Conservation (phyloP, 2,797 vertebrate genomes). For the Bothrops alternatus region DNA sequence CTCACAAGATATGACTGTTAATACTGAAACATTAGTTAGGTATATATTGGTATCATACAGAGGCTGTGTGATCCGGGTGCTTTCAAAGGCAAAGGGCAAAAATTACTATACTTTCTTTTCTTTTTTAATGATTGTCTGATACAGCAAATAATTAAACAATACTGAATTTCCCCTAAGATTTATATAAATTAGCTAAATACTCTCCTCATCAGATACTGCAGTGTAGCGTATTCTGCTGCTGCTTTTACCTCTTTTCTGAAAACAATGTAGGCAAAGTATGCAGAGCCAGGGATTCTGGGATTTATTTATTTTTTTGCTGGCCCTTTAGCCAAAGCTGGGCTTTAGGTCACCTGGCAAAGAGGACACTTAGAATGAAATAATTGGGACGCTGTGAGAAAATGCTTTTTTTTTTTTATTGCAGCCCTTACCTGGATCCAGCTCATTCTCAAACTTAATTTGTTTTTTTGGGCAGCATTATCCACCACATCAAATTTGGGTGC, state of each 20-base stretch:
- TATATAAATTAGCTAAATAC: background rate
- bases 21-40: background rate
- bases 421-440: background rate
- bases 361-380: background rate
- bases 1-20: background rate
- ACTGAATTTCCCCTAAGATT: background rate
- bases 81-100: background rate
- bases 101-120: background rate
- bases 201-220: background rate
- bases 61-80: background rate
- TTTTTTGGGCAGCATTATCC: background rate
- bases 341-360: background rate
- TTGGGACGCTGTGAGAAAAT: background rate
- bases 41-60: background rate
- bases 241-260: background rate
- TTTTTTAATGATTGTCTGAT: background rate
- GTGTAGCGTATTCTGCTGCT: background rate
- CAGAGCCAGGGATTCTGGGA: background rate
- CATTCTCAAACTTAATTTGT: background rate
- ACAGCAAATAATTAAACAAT: background rate
- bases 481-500: background rate
- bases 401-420: background rate
- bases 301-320: background rate
- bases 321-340: background rate
- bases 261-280: background rate